These are phyloP conservation scores for Pterostichus niger DNA, from an alignment of 2,888 invertebrate species.

Conservation along the genomic window DNA sequence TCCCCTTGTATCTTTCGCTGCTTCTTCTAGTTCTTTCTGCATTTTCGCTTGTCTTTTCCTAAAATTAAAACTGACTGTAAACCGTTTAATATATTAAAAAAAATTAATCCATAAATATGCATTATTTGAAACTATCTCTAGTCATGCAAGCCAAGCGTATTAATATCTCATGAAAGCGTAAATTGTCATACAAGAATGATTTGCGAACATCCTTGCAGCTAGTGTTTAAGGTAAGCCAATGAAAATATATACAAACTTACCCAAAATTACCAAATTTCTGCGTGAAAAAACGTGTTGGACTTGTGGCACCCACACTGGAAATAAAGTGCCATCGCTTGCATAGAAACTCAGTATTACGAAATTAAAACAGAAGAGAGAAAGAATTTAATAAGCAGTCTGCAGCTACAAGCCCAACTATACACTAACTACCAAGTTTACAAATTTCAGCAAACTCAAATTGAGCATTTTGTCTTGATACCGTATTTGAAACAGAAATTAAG, in stretches of 20 bases:
- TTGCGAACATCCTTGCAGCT: conserved; percentile 52
- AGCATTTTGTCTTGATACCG: too few relatives aligned
- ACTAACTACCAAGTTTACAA: conserved; percentile 57
- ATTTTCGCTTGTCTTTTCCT: conserved; percentile 94
- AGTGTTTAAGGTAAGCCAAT: conserved; percentile 54
- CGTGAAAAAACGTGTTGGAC: conserved; percentile 85
- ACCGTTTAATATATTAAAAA: background rate
- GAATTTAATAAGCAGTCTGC: conserved; percentile 48
- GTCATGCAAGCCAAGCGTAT: conserved; percentile 44
- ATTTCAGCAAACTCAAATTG: conserved; percentile 2
- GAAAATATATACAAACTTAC: conserved; percentile 80
- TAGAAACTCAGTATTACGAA: conserved; percentile 59
- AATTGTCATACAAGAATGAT: background rate
- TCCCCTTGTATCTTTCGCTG: conserved; percentile 86
- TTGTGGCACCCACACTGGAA: conserved; percentile 85
- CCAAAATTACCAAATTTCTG: conserved; percentile 86
- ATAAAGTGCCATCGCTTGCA: conserved; percentile 77
- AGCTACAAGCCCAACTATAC: conserved; percentile 65
- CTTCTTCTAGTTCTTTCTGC: conserved; percentile 94
- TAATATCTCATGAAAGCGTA: conserved; percentile 19
- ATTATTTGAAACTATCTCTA: conserved; percentile 35
- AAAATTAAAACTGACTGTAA: conserved; percentile 73
- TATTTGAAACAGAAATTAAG: too few relatives aligned
- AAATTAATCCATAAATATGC: conserved; percentile 19
- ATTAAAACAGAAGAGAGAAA: conserved; percentile 47